These are phyloP conservation scores for Probosciger aterrimus DNA, from an alignment of 2,113 vertebrate species.

Conservation along the genomic window DNA sequence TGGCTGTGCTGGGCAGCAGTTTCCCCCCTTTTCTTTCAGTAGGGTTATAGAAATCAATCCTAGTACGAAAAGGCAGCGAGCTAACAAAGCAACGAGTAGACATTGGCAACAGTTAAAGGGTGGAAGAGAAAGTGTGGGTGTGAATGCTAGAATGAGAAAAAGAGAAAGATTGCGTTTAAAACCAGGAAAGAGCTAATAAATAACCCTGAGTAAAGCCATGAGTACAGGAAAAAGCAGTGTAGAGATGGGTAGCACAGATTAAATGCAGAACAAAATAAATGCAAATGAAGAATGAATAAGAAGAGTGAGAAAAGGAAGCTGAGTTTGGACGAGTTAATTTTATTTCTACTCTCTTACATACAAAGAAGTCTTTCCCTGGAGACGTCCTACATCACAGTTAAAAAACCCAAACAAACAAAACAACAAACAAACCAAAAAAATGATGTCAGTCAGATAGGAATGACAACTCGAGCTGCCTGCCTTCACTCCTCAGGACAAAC, in stretches of 20 bases:
- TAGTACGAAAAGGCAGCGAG: not conserved
- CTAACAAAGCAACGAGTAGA: not conserved
- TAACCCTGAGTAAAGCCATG: not conserved
- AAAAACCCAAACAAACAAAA: not conserved
- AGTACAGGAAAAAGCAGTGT: not conserved
- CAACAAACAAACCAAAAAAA: not conserved
- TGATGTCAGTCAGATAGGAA: not conserved
- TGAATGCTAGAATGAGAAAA: slow-evolving; percentile 7
- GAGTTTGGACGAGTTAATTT: not conserved
- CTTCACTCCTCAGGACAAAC: not conserved
- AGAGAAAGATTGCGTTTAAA: not conserved
- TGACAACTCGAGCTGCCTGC: accelerated
- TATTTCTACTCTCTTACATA: not conserved
- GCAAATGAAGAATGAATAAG: not conserved
- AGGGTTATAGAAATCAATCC: not conserved
- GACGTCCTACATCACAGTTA: not conserved
- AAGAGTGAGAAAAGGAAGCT: not conserved
- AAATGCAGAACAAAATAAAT: not conserved
- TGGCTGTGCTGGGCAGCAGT: not conserved
- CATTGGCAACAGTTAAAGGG: not conserved
- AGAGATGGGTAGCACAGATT: not conserved
- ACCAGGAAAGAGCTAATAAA: not conserved
- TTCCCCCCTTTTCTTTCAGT: not conserved
- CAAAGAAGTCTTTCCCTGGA: not conserved
- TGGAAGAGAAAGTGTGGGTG: not conserved